These are phyloP conservation scores for Psilopsiagon aurifrons DNA, from an alignment of 2,113 vertebrate species.

Conservation along the genomic window DNA sequence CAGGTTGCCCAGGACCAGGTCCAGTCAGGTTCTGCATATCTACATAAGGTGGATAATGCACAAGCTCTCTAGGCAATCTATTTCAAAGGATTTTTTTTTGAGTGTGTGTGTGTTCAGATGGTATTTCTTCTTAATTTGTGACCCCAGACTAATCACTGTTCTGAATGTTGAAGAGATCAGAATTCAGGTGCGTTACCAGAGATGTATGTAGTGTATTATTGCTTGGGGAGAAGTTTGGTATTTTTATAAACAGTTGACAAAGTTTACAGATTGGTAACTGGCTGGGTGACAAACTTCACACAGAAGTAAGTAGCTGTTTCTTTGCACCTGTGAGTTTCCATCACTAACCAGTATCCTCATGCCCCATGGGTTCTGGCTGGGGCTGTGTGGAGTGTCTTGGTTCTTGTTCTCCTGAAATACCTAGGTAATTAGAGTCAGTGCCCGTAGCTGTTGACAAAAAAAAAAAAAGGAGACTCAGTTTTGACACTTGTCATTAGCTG, in stretches of 20 bases:
- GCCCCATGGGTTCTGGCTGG: not conserved
- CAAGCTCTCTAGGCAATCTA: not conserved
- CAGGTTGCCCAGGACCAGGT: not conserved
- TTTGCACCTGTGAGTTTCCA: fast-evolving
- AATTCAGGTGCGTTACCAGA: not conserved
- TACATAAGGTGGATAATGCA: not conserved
- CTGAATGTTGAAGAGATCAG: not conserved
- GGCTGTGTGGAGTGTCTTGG: not conserved
- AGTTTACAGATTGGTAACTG: not conserved
- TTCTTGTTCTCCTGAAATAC: not conserved
- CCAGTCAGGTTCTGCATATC: not conserved
- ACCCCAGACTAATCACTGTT: not conserved
- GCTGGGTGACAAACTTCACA: not conserved
- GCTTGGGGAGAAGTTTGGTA: not conserved
- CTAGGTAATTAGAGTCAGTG: not conserved
- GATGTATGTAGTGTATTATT: not conserved
- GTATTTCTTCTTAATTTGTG: not conserved
- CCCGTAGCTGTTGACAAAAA: not conserved
- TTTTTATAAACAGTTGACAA: not conserved
- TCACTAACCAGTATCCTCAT: not conserved
- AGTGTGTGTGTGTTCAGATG: not conserved
- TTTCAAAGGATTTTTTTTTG: not conserved
- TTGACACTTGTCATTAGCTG: not conserved
- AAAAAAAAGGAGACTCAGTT: not conserved
- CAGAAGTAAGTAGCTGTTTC: not conserved